Percentiles rank a stretch among this genome's conserved stretches.
These are phyloP conservation scores for Setipinna tenuifilis DNA, from an alignment of 2,797 vertebrate genomes.

Conservation along the genomic window DNA sequence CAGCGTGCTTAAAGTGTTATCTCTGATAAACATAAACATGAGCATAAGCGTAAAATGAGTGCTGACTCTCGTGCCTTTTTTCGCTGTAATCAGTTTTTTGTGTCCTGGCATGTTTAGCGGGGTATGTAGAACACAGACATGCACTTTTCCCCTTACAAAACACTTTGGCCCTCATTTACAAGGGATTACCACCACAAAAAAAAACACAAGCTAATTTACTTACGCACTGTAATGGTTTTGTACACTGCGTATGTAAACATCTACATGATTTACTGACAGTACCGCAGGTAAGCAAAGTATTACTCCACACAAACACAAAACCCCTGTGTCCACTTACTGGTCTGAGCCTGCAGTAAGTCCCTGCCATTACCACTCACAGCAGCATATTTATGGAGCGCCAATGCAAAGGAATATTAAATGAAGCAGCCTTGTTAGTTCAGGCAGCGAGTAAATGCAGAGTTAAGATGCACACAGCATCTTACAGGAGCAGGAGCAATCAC, in stretches of 20 bases:
- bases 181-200: background rate
- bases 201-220: background rate
- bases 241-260: background rate
- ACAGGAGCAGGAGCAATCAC: background rate
- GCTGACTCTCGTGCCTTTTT: conserved; percentile 17
- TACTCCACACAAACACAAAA: background rate
- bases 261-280: background rate
- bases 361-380: background rate
- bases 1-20: background rate
- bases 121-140: background rate
- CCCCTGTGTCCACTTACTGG: background rate
- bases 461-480: background rate
- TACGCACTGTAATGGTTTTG: background rate
- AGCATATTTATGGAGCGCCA: background rate
- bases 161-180: background rate
- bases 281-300: background rate
- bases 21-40: background rate
- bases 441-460: background rate
- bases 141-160: background rate
- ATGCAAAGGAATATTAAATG: background rate
- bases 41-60: background rate
- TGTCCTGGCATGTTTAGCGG: background rate
- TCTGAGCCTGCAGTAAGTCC: background rate
- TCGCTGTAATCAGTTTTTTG: background rate
- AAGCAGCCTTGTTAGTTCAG: background rate